Base-by-base conservation (phyloP, 2,888 invertebrate species). In the Lycaena phlaeas region DNA sequence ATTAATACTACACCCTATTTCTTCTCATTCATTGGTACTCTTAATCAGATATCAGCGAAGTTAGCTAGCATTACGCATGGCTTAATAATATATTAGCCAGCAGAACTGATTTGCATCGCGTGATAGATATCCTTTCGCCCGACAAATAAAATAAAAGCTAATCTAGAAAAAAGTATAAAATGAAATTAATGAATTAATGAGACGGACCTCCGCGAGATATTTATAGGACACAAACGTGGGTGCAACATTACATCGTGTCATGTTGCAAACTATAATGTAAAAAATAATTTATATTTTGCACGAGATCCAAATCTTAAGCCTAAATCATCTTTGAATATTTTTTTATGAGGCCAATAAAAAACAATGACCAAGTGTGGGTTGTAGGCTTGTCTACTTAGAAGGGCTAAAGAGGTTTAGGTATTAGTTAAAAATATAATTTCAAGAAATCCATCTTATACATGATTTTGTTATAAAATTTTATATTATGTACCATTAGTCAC, bases 141-240 rank as follows among this genome's bases (percentile, higher is more conserved):
- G 43, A 49, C 40, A 47, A 49, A 49, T 44, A 49, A 49, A 47
- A 38, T 39, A 44, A 36, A 22, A 47, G 34, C 15, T 31, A 42
- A 22, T 34, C 27, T 38, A 44, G 41, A 41, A 46, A 45, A 46
- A 46, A 44, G 43, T 50, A 46, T 41, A 48, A 46, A 42, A 49
- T 44, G 41, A 43, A 41, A n/a, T n/a, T n/a, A 42, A 46, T 50
- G 45, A 50, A 50, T 49, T 49, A 49, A 49, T 50, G 49, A 49
- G 49, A 48, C 43, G 45, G 45, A 41, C 41, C 28, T 27, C 40
- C 1, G 18, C 18, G 12, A 40, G 43, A 42, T 43, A 49, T 45
- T 49, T 47, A 49, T 47, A 45, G 46, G 38, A 43, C 40, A 29
- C 41, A 47, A 17, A 29, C 38, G 36, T 34, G 36, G 42, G 43